Conservation (phyloP, 1,140 invertebrate genomes). For the Lepidurus packardi region DNA sequence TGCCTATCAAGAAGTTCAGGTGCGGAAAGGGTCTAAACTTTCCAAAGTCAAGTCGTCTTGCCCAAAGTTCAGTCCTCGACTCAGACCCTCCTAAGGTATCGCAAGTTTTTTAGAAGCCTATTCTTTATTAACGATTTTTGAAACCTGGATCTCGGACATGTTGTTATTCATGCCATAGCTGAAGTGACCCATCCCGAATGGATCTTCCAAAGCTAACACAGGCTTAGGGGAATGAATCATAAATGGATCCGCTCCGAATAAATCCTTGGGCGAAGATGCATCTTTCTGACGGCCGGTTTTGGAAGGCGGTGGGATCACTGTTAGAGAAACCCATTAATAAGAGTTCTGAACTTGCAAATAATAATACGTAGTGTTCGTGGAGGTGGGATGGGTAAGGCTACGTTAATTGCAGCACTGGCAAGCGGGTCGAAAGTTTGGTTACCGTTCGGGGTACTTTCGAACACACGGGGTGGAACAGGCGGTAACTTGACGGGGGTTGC, state of each 20-base stretch:
- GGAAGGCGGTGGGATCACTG: constrained; percentile 67
- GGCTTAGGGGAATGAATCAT: constrained; percentile 47
- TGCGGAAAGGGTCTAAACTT: constrained; percentile 68
- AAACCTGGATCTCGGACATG: constrained; percentile 31
- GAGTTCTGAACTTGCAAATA: background rate
- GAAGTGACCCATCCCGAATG: constrained; percentile 77
- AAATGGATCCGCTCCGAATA: constrained; percentile 63
- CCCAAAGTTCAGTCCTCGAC: constrained; percentile 66
- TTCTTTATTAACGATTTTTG: background rate
- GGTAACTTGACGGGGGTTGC: background rate
- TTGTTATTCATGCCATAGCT: constrained; percentile 38
- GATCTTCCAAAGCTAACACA: constrained; percentile 43
- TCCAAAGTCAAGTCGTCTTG: constrained; percentile 81
- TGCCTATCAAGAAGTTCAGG: background rate
- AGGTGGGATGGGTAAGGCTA: constrained; percentile 46
- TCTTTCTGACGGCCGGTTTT: constrained; percentile 39
- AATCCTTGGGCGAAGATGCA: constrained; percentile 48
- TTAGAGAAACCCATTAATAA: constrained; percentile 39
- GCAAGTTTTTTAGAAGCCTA: constrained; percentile 23
- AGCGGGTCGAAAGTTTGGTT: constrained; percentile 43
- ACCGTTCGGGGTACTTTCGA: constrained; percentile 11
- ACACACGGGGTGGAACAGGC: background rate
- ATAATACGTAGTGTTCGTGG: constrained; percentile 42
- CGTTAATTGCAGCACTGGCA: constrained; percentile 43
- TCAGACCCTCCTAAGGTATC: constrained; percentile 66